phyloP scores from a whole-genome alignment of 2,113 vertebrate genomes.

The Sturnus vulgaris region DNA sequence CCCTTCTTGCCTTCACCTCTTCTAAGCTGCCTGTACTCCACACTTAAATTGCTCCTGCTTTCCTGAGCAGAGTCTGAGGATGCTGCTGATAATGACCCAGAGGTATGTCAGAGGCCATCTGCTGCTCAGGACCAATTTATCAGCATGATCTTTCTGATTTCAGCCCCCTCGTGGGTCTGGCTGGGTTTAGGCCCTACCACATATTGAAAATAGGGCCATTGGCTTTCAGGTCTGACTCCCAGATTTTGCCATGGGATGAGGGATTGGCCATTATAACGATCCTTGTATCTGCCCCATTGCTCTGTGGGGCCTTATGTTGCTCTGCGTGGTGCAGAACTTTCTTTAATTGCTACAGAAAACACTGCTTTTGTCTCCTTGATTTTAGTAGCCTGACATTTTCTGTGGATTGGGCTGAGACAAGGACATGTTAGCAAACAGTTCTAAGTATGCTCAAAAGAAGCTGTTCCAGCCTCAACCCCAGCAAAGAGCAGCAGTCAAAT shows the following conservation, averaged over 20 bases:
- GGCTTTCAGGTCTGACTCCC: neutral
- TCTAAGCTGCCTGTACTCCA: neutral
- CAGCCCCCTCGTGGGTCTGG: neutral
- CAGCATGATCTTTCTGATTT: neutral
- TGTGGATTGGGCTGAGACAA: neutral
- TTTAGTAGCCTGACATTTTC: neutral
- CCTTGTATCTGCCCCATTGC: neutral
- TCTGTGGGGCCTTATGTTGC: neutral
- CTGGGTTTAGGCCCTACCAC: neutral
- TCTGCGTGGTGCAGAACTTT: neutral
- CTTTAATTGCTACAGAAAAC: neutral
- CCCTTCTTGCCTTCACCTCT: neutral
- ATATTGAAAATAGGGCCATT: rapidly evolving
- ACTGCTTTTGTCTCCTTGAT: neutral
- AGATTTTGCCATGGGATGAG: neutral
- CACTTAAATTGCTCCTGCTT: neutral
- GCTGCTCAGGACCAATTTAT: neutral
- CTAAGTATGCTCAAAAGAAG: neutral
- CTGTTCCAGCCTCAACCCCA: rapidly evolving
- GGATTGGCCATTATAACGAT: rapidly evolving
- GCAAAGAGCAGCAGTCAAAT: neutral
- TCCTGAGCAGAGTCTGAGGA: neutral
- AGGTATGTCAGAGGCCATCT: neutral
- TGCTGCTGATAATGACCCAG: neutral
- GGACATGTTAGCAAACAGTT: neutral